Conservation (phyloP, 2,113 vertebrate genomes). For the Psophia crepitans region DNA sequence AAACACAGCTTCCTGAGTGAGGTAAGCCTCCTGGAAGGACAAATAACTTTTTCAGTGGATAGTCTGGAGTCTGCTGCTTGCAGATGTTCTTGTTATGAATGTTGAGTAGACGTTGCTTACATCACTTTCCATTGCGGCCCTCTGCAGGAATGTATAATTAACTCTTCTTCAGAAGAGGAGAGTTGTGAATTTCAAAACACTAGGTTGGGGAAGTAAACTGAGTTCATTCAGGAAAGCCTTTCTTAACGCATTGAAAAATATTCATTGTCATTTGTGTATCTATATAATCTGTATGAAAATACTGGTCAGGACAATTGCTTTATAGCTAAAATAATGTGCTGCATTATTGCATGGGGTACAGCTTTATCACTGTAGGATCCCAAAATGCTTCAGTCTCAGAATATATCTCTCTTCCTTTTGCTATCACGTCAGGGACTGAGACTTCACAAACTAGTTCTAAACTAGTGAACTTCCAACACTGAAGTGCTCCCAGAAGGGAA, state of each 20-base stretch:
- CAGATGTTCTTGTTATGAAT: neutral
- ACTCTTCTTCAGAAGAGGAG: neutral
- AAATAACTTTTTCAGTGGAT: neutral
- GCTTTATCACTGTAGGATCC: neutral
- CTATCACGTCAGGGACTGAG: neutral
- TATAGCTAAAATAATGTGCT: neutral
- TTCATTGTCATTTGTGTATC: neutral
- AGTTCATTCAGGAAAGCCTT: neutral
- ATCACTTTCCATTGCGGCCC: neutral
- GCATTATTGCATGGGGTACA: neutral
- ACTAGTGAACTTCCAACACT: neutral
- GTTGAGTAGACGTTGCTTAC: neutral
- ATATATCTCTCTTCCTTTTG: neutral
- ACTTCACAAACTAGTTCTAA: neutral
- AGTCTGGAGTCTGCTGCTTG: neutral
- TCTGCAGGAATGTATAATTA: neutral
- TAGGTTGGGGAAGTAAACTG: neutral
- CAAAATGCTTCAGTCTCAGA: neutral
- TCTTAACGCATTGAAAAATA: neutral
- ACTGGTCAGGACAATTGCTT: neutral
- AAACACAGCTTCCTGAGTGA: conserved; percentile 78
- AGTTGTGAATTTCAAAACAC: neutral
- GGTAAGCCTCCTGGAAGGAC: conserved; percentile 65
- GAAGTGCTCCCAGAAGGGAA: neutral
- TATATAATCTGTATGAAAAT: neutral